These are phyloP conservation scores for Centropus unirufus DNA, from an alignment of 2,113 vertebrate species.

Conservation along the genomic window DNA sequence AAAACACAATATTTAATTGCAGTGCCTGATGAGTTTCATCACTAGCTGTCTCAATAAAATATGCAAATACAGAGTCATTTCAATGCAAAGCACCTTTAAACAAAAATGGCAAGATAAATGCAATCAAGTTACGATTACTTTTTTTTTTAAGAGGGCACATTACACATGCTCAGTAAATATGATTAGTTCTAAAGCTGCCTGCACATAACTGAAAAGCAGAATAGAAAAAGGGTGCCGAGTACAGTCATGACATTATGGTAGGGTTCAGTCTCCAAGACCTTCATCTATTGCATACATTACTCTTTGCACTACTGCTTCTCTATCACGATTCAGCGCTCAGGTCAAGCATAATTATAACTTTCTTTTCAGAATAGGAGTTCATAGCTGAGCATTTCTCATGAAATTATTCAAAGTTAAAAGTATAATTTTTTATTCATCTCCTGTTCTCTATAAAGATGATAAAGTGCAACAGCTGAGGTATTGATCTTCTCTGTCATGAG, in stretches of 20 bases:
- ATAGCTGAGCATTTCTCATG: background rate
- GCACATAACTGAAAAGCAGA: background rate
- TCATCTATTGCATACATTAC: background rate
- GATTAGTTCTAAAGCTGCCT: constrained; percentile 19
- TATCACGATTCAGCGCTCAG: background rate
- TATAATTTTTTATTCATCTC: constrained; percentile 36
- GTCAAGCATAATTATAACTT: constrained; percentile 12
- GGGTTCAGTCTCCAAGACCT: background rate
- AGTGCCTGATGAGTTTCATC: constrained; percentile 61
- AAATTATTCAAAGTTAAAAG: constrained; percentile 21
- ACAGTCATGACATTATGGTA: background rate
- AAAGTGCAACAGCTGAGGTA: background rate
- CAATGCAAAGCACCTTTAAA: constrained; percentile 57
- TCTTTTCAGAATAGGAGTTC: background rate
- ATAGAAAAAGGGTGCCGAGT: background rate
- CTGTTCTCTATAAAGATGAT: background rate
- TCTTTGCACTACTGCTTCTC: background rate
- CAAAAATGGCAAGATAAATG: constrained; percentile 62
- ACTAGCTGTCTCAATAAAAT: constrained; percentile 62
- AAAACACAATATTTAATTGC: constrained; percentile 66
- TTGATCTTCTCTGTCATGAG: background rate
- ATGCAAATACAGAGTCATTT: constrained; percentile 65
- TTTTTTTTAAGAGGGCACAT: constrained; percentile 26
- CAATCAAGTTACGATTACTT: constrained; percentile 51
- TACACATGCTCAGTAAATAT: background rate